A percentile compares a stretch with the other conserved stretches of the same genome.
phyloP scores from a whole-genome alignment of 2,888 invertebrate genomes.

The Carcina quercana region DNA sequence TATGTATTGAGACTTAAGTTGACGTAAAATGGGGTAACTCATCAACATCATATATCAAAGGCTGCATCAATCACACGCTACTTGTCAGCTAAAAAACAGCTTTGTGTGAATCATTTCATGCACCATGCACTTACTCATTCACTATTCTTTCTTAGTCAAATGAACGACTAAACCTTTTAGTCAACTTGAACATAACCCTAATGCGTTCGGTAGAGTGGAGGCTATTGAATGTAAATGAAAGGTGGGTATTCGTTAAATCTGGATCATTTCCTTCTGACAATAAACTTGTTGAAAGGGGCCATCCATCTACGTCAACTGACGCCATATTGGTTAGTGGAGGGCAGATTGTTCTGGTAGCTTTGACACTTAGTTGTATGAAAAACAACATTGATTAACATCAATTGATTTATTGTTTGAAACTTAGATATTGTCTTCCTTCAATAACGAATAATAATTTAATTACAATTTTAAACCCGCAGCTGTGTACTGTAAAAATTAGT shows the following conservation, averaged over 20 bases:
- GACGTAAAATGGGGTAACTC: too few species aligned
- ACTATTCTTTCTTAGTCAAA: constrained; percentile 37
- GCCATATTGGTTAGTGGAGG: constrained; percentile 6
- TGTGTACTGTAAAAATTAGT: too few species aligned
- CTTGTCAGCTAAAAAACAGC: constrained; percentile 23
- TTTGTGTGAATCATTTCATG: constrained; percentile 26
- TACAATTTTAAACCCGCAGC: neutral
- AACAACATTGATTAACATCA: neutral
- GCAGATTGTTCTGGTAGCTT: neutral
- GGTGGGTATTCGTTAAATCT: constrained; percentile 20
- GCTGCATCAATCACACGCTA: constrained; percentile 18
- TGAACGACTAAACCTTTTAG: constrained; percentile 7
- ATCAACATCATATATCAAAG: too few species aligned
- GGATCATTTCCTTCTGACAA: constrained; percentile 47
- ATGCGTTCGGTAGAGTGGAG: neutral
- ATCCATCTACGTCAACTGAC: constrained; percentile 38
- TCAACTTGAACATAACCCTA: neutral
- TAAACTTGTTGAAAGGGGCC: constrained; percentile 40
- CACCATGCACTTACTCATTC: constrained; percentile 25
- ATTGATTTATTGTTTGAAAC: constrained; percentile 5
- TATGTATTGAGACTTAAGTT: too few species aligned
- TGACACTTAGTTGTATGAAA: neutral
- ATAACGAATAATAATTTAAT: neutral
- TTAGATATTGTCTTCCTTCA: neutral
- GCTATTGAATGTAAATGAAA: neutral